phyloP scores from a whole-genome alignment of 2,888 invertebrate genomes.

The Argyresthia albistria region DNA sequence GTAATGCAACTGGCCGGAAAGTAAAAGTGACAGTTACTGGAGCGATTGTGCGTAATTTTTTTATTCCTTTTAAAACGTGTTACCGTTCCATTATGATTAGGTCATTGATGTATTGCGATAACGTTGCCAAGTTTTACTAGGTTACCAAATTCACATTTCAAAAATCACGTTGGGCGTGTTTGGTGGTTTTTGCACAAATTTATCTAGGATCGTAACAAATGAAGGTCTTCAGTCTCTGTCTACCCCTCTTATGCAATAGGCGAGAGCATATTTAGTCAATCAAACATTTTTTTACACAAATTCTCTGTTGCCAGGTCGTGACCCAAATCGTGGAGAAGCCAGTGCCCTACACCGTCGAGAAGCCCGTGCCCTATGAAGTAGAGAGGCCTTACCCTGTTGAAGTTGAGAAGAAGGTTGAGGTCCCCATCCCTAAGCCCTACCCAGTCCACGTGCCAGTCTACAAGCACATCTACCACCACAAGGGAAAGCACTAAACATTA shows the following conservation, averaged over 20 bases:
- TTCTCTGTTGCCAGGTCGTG: slow-evolving; percentile 57
- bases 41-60: slow-evolving; percentile 25
- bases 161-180: too few species aligned
- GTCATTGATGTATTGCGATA: neutral
- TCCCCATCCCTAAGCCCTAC: slow-evolving; percentile 80
- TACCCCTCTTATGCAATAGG: too few species aligned
- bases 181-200: too few species aligned
- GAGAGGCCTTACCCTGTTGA: slow-evolving; percentile 84
- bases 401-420: slow-evolving; percentile 81
- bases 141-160: neutral
- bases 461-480: slow-evolving; percentile 80
- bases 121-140: neutral
- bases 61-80: slow-evolving; percentile 8
- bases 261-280: too few species aligned
- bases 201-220: too few species aligned
- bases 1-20: slow-evolving; percentile 49
- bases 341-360: slow-evolving; percentile 82
- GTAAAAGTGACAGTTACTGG: slow-evolving; percentile 45
- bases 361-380: slow-evolving; percentile 79
- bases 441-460: slow-evolving; percentile 82
- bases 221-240: too few species aligned
- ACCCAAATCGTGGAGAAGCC: slow-evolving; percentile 81
- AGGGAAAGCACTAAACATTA: slow-evolving; percentile 57
- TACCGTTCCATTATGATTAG: neutral
- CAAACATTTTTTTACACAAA: too few species aligned